Conservation (phyloP, 2,797 vertebrate species). For the Scomberomorus guttatus region DNA sequence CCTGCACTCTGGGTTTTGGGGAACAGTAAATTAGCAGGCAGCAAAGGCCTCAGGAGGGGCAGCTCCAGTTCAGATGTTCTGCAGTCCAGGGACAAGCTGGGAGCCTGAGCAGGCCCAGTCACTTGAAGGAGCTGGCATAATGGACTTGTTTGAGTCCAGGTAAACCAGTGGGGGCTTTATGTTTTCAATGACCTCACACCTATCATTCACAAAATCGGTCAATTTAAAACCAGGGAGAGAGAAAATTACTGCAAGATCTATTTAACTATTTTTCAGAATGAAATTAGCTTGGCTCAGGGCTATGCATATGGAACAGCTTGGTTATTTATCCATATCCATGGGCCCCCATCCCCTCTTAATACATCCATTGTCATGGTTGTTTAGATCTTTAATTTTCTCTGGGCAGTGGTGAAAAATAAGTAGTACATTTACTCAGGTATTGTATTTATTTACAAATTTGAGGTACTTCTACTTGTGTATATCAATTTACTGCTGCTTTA, state of each 20-base stretch:
- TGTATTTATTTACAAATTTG: too few relatives aligned
- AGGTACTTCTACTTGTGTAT: too few relatives aligned
- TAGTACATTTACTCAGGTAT: too few relatives aligned
- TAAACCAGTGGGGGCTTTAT: background rate
- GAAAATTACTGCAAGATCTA: background rate
- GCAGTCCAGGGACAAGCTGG: background rate
- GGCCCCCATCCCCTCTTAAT: too few relatives aligned
- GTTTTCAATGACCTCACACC: conserved; percentile 25
- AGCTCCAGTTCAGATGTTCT: conserved; percentile 45
- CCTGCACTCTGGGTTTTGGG: conserved; percentile 56
- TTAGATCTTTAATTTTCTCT: too few relatives aligned
- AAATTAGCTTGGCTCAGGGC: too few relatives aligned
- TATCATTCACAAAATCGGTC: conserved; percentile 1
- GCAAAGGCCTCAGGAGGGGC: conserved; percentile 37
- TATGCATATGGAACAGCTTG: too few relatives aligned
- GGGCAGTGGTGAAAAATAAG: too few relatives aligned
- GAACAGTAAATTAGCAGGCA: conserved; percentile 60
- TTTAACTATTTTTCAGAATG: too few relatives aligned
- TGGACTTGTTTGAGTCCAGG: background rate
- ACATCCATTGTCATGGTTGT: too few relatives aligned
- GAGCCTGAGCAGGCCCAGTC: conserved; percentile 3
- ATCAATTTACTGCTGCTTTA: too few relatives aligned
- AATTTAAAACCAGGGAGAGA: conserved; percentile 3
- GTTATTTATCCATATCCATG: too few relatives aligned
- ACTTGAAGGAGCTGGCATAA: background rate